Evolutionary conservation across 2,888 invertebrate species (phyloP).

Genomic region (Cheilosia impressa): DNA sequence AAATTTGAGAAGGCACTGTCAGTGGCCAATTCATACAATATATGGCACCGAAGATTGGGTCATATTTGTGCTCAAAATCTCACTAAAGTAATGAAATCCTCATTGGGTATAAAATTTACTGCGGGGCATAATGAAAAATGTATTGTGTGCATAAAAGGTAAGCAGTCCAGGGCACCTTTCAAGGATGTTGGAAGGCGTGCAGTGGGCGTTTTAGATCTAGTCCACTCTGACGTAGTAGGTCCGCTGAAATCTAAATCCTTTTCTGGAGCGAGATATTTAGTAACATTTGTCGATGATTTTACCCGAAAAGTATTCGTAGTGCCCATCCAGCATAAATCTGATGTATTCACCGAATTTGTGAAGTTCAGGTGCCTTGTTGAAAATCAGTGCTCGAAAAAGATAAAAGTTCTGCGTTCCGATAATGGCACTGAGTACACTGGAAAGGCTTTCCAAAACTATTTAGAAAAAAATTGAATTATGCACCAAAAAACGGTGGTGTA

Average conservation of each 20-base stretch:
- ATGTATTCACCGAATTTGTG: conserved; percentile 70
- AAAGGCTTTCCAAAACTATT: conserved; percentile 24
- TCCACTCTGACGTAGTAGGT: conserved; percentile 81
- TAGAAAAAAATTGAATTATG: conserved; percentile 75
- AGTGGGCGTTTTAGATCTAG: conserved; percentile 76
- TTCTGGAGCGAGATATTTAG: conserved; percentile 79
- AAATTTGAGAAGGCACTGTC: too few species aligned
- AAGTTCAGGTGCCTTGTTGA: conserved; percentile 72
- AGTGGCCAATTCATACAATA: too few species aligned
- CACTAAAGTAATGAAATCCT: conserved; percentile 32
- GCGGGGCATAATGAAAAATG: conserved; percentile 59
- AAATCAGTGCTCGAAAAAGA: conserved; percentile 70
- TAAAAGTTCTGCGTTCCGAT: conserved; percentile 71
- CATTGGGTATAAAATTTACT: conserved; percentile 51
- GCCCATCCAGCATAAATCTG: conserved; percentile 68
- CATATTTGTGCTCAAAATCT: conserved; percentile 72
- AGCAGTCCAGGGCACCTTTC: conserved; percentile 74
- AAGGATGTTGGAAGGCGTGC: conserved; percentile 69
- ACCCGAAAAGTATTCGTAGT: conserved; percentile 48
- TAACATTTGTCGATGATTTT: conserved; percentile 80
- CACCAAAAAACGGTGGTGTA: conserved; percentile 74
- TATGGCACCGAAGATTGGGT: conserved; percentile 76
- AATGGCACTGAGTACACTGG: conserved; percentile 69
- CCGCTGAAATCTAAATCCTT: conserved; percentile 79
- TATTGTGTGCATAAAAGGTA: conserved; percentile 76